phyloP scores from a whole-genome alignment of 2,113 vertebrate species.

The Argyrosomus japonicus region DNA sequence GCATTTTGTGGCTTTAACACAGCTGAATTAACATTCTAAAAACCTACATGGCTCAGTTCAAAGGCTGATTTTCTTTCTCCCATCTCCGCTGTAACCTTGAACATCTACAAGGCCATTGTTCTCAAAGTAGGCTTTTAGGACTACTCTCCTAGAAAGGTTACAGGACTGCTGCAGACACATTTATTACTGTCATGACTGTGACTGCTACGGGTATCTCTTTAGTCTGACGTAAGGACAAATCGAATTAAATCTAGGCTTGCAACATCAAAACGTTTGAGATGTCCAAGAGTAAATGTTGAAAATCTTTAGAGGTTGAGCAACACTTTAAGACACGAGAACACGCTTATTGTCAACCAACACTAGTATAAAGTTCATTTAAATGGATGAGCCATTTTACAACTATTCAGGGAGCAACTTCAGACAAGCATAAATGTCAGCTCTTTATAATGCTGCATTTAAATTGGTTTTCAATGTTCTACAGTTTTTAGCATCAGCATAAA shows the following conservation, averaged over 20 bases:
- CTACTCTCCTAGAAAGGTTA: neutral
- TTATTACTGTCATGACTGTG: neutral
- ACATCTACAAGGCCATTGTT: neutral
- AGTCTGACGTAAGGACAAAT: no score
- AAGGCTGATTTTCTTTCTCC: neutral
- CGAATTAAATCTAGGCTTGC: neutral
- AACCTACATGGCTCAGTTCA: neutral
- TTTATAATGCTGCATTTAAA: neutral
- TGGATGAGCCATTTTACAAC: no score
- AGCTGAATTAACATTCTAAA: neutral
- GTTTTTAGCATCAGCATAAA: neutral
- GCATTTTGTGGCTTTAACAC: neutral
- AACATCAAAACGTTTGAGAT: neutral
- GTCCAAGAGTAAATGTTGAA: neutral
- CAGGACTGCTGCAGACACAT: neutral
- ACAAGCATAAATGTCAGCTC: neutral
- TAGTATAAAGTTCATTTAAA: neutral
- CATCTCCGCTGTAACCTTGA: slow-evolving; percentile 7
- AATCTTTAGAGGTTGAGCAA: no score
- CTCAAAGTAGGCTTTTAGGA: neutral
- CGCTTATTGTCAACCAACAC: neutral
- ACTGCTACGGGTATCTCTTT: neutral
- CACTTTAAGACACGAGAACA: neutral
- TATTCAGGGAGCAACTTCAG: neutral
- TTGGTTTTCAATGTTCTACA: neutral